phyloP scores from a whole-genome alignment of 2,113 vertebrate genomes.

The Dolichallabes microphthalmus region DNA sequence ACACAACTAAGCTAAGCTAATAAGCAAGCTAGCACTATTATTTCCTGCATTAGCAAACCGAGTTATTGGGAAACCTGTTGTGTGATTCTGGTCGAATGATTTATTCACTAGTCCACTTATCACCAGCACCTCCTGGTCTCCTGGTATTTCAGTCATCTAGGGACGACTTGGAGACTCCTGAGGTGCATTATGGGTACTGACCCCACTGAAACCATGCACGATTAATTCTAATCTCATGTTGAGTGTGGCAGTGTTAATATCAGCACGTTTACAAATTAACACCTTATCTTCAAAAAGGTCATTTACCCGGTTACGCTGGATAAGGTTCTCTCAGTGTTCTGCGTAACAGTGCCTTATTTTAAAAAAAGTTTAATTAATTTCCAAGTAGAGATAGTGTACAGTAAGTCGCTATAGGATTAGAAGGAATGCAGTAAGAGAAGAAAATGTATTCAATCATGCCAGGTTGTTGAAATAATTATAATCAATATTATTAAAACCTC shows the following conservation, averaged over 20 bases:
- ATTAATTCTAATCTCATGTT: constrained; percentile 64
- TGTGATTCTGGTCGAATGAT: not conserved
- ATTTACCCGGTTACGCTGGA: constrained; percentile 60
- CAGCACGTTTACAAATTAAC: constrained; percentile 45
- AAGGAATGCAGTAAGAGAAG: constrained; percentile 19
- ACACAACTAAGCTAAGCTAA: not conserved
- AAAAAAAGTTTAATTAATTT: not conserved
- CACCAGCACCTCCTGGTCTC: not conserved
- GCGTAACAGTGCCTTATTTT: constrained; percentile 17
- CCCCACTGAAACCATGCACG: constrained; percentile 38
- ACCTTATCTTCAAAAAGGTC: constrained; percentile 56
- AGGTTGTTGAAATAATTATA: not conserved
- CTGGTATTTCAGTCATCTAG: not conserved
- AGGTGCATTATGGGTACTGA: constrained; percentile 44
- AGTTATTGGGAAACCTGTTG: not conserved
- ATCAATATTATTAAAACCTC: constrained; percentile 5
- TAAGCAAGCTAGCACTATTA: not conserved
- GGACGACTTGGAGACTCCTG: constrained; percentile 12
- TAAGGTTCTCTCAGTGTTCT: constrained; percentile 34
- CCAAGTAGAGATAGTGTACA: not conserved
- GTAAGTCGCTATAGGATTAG: not conserved
- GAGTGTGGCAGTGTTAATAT: constrained; percentile 63
- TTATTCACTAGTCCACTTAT: constrained; percentile 1
- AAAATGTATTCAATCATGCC: not conserved
- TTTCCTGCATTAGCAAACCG: not conserved